Evolutionary conservation across 2,888 invertebrate species (phyloP).

Genomic region (Dynastes tityus): DNA sequence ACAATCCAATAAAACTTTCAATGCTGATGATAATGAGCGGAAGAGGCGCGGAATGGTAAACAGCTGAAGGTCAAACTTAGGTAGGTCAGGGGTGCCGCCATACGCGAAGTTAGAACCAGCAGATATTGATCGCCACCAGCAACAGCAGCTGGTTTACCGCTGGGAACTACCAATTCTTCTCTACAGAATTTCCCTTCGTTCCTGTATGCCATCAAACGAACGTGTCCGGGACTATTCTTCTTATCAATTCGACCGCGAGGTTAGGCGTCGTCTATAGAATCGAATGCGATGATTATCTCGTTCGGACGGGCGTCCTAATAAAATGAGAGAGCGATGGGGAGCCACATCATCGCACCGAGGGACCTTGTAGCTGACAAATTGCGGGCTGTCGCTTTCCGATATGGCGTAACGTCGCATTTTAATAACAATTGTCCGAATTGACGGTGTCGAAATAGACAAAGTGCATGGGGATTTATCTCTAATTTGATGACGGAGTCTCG

Average conservation of each 20-base stretch:
- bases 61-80: conserved; percentile 54
- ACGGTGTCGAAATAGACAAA: neutral
- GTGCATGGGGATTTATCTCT: neutral
- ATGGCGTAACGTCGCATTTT: conserved; percentile 14
- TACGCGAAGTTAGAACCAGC: conserved; percentile 50
- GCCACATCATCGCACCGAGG: neutral
- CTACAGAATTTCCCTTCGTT: neutral
- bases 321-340: conserved; percentile 7
- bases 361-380: conserved; percentile 40
- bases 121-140: conserved; percentile 50
- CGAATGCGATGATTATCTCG: conserved; percentile 21
- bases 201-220: neutral
- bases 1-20: neutral
- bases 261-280: neutral
- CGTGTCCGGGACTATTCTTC: neutral
- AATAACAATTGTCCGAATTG: conserved; percentile 35
- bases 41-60: conserved; percentile 41
- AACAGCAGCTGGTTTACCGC: conserved; percentile 48
- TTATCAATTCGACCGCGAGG: conserved; percentile 32
- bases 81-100: conserved; percentile 56
- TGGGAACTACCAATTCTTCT: conserved; percentile 12
- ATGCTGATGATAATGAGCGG: conserved; percentile 30
- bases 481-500: neutral
- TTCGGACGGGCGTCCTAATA: conserved; percentile 16
- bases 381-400: conserved; percentile 4